Evolutionary conservation across 2,113 vertebrate species (phyloP).

Genomic region (Halcyon senegalensis): DNA sequence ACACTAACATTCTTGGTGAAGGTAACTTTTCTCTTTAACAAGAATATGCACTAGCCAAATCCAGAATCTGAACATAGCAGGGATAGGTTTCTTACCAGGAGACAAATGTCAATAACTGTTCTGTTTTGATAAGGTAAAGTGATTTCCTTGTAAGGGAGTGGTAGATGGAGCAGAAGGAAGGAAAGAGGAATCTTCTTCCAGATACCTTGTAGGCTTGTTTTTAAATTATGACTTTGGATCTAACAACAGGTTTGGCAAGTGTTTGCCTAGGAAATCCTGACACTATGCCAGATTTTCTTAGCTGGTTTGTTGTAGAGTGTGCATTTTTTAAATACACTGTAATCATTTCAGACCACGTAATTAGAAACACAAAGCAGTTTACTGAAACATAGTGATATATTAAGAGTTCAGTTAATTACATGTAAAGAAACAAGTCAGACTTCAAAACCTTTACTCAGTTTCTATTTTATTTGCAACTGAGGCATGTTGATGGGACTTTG

Average conservation of each 20-base stretch:
- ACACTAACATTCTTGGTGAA: background rate
- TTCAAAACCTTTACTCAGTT: conserved; percentile 53
- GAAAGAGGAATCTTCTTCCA: conserved; percentile 69
- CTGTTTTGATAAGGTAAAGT: conserved; percentile 48
- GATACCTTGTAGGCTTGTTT: conserved; percentile 77
- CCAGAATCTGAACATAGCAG: background rate
- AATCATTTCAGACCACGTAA: conserved; percentile 77
- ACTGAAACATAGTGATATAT: conserved; percentile 70
- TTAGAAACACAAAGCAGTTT: conserved; percentile 73
- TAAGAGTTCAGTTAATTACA: conserved; percentile 66
- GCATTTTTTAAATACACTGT: conserved; percentile 75
- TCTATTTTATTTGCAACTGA: conserved; percentile 55
- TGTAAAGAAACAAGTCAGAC: conserved; percentile 59
- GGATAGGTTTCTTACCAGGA: background rate
- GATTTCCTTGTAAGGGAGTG: conserved; percentile 44
- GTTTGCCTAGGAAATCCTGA: conserved; percentile 76
- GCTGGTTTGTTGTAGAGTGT: conserved; percentile 73
- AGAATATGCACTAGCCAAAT: background rate
- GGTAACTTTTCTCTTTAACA: background rate
- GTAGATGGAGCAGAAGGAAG: conserved; percentile 46
- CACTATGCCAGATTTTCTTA: conserved; percentile 73
- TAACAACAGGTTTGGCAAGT: conserved; percentile 80
- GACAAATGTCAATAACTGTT: conserved; percentile 15
- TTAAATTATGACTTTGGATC: conserved; percentile 78
- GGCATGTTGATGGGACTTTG: conserved; percentile 39